Evolutionary conservation across 1,140 invertebrate genomes (phyloP), one percentile per base, ranked within the genome.

Genomic region (Anastrepha obliqua): DNA sequence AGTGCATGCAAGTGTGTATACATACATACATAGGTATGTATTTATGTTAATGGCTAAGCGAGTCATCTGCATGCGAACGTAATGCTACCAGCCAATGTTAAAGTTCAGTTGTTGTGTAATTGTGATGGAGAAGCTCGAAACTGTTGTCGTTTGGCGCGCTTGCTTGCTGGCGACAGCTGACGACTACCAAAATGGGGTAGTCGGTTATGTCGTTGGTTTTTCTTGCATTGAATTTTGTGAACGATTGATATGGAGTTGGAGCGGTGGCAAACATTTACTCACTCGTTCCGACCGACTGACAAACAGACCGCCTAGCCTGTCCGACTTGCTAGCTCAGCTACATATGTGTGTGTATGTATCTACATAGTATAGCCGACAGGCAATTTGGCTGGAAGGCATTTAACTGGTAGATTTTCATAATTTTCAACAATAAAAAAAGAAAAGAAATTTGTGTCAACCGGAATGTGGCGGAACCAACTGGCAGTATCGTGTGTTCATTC

Each of bases 361-460:
- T 13, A 29, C 39, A 29, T 70, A 42, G 7, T 9, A 5, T 11
- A 39, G 39, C 65, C 39, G 39, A n/a, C 42, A 74, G 13, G 42
- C 42, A 7, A 44, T 55, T 55, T 81, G 74, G 8, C 47, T 55
- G n/a, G 47, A 55, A 81, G 74, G 74, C 74, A 81, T 55, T 78
- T 55, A 3, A 17, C 74, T 81, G 20, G 74, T 81, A 42, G 74
- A 81, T 81, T 81, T 51, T 55, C 15, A 81, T 81, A 81, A 81
- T 81, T 81, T 81, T 81, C 74, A 81, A 81, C 29, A 81, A 81
- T 55, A 81, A 20, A 81, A 81, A 81, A n/a, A 81, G 55, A 20
- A 81, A 81, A 81, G 51, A 81, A 81, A 81, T 81, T 81, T 81
- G 74, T 81, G 74, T 55, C 74, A 81, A 81, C 74, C 74, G 74